phyloP scores from a whole-genome alignment of 1,140 invertebrate genomes.

The Leptinotarsa defecta region DNA sequence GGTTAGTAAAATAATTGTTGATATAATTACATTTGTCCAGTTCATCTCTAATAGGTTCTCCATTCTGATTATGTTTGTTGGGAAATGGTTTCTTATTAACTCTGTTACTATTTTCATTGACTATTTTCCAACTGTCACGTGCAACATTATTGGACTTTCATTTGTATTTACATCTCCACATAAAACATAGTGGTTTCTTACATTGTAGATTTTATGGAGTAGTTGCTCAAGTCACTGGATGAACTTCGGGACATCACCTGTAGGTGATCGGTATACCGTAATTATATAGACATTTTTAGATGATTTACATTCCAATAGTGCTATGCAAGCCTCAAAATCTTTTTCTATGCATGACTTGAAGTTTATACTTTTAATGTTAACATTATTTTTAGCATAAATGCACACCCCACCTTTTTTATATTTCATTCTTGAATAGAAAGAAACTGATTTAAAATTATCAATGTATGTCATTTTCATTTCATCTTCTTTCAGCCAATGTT shows the following conservation, averaged over 20 bases:
- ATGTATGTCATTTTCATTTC: conserved; percentile 18
- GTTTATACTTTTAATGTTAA: too few relatives aligned
- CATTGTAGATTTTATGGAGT: too few relatives aligned
- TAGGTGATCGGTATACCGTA: conserved; percentile 2
- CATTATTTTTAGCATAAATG: too few relatives aligned
- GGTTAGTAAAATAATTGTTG: neutral
- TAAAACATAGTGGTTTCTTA: conserved; percentile 15
- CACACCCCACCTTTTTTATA: too few relatives aligned
- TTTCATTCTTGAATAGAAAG: neutral
- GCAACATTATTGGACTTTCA: neutral
- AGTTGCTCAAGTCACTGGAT: conserved; percentile 6
- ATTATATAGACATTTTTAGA: neutral
- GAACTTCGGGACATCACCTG: conserved; percentile 8
- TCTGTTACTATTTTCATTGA: conserved; percentile 13
- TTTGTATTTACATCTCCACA: conserved; percentile 13
- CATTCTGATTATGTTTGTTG: neutral
- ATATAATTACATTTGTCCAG: neutral
- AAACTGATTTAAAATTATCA: conserved; percentile 17
- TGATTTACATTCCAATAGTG: neutral
- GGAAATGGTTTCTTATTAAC: neutral
- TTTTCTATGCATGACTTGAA: too few relatives aligned
- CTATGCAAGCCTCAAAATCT: too few relatives aligned
- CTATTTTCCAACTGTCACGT: conserved; percentile 6
- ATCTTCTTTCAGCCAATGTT: conserved; percentile 15
- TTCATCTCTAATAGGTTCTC: neutral